Conservation (phyloP, 2,113 vertebrate genomes). For the Megaceryle torquata region DNA sequence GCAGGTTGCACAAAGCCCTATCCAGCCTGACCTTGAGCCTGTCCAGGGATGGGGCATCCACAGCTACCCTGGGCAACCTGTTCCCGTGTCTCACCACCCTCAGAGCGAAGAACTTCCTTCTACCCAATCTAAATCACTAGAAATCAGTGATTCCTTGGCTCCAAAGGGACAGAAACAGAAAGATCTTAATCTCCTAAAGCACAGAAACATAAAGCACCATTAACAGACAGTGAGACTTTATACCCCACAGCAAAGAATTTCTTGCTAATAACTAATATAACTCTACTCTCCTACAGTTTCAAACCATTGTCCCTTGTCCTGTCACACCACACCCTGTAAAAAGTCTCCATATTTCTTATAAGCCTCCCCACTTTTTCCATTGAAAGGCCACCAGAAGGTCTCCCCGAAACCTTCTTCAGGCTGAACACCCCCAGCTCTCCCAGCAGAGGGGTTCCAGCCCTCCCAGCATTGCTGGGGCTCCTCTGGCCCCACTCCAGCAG, state of each 20-base stretch:
- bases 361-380: accelerated
- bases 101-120: too few species aligned
- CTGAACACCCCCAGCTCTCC: background rate
- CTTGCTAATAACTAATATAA: background rate
- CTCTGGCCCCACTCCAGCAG: too few species aligned
- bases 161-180: too few species aligned
- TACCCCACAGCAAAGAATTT: accelerated
- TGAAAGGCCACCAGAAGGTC: background rate
- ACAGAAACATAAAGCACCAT: too few species aligned
- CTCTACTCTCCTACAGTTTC: background rate
- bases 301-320: background rate
- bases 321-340: background rate
- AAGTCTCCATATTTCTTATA: background rate
- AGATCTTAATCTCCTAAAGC: too few species aligned
- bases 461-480: too few species aligned
- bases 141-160: too few species aligned
- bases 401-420: background rate
- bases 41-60: background rate
- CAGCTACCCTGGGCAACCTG: background rate
- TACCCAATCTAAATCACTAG: too few species aligned
- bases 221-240: too few species aligned
- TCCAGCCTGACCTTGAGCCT: background rate
- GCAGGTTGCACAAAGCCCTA: background rate
- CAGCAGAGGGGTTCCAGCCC: too few species aligned
- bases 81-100: too few species aligned